A percentile compares a stretch with the other conserved stretches of the same genome.
Conservation (phyloP, 1,140 invertebrate genomes). For the Riptortus pedestris region DNA sequence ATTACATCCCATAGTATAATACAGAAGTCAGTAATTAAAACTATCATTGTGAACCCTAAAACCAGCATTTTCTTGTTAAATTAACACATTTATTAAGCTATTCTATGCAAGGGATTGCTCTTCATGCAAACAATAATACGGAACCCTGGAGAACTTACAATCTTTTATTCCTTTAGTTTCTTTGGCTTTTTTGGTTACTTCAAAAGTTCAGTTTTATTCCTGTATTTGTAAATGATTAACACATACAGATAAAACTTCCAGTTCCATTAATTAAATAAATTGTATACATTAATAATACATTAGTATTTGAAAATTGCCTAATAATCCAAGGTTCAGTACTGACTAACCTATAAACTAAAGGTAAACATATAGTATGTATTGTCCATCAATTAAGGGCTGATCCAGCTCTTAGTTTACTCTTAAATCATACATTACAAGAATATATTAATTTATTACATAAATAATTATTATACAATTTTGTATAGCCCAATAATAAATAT, state of each 20-base stretch:
- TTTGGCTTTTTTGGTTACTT: too few species aligned
- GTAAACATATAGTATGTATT: conserved; percentile 7
- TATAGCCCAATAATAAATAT: not conserved
- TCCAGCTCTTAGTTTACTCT: conserved; percentile 10
- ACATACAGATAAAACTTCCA: too few species aligned
- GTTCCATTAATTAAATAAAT: too few species aligned
- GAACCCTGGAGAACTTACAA: conserved; percentile 12
- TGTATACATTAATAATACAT: too few species aligned
- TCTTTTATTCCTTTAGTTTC: not conserved
- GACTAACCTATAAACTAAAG: not conserved
- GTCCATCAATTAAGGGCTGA: conserved; percentile 15
- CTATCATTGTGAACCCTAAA: conserved; percentile 28
- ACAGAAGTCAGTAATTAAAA: conserved; percentile 5
- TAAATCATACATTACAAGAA: conserved; percentile 13
- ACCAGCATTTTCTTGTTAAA: conserved; percentile 26
- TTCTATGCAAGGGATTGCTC: conserved; percentile 21
- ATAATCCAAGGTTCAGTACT: conserved; percentile 16
- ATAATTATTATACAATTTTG: conserved; percentile 9
- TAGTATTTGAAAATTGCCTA: not conserved
- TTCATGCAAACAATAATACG: conserved; percentile 14
- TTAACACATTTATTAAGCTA: conserved; percentile 12
- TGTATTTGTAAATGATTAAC: too few species aligned
- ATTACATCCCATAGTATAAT: not conserved
- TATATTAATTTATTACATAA: conserved; percentile 16
- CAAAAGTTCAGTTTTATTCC: too few species aligned